A percentile compares a stretch with the other conserved stretches of the same genome.
Conservation (phyloP, 2,888 invertebrate species). For the Agelastica alni region DNA sequence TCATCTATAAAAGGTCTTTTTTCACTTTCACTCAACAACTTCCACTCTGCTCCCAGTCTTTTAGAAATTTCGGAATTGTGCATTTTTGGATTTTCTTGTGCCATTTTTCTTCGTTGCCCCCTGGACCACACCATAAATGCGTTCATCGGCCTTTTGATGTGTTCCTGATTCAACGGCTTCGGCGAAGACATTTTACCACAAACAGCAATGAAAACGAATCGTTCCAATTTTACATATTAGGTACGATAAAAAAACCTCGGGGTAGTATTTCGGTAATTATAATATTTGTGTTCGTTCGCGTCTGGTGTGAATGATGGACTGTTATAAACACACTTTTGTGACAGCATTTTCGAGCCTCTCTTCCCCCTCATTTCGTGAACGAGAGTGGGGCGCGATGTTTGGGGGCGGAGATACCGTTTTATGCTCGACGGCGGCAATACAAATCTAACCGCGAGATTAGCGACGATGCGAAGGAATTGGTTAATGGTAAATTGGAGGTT, state of each 20-base stretch:
- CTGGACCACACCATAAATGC: conserved; percentile 90
- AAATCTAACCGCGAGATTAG: conserved; percentile 43
- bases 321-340: conserved; percentile 12
- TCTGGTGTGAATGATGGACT: conserved; percentile 17
- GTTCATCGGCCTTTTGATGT: conserved; percentile 80
- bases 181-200: conserved; percentile 43
- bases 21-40: conserved; percentile 81
- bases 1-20: conserved; percentile 91
- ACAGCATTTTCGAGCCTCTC: conserved; percentile 21
- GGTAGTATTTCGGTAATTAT: too few species aligned
- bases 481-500: conserved; percentile 32
- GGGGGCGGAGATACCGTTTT: conserved; percentile 42
- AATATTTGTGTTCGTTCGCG: conserved; percentile 15
- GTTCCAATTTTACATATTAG: too few species aligned
- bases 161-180: conserved; percentile 58
- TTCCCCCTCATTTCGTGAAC: conserved; percentile 42
- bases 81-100: conserved; percentile 93
- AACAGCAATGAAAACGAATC: too few species aligned
- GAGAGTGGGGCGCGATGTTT: conserved; percentile 38
- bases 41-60: conserved; percentile 86
- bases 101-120: conserved; percentile 88
- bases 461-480: conserved; percentile 32
- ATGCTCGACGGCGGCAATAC: conserved; percentile 44
- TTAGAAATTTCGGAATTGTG: conserved; percentile 92
- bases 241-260: too few species aligned